Percentiles rank a stretch among this genome's conserved stretches.
Evolutionary conservation across 2,797 vertebrate species (phyloP).

Genomic region (Spizella passerina): DNA sequence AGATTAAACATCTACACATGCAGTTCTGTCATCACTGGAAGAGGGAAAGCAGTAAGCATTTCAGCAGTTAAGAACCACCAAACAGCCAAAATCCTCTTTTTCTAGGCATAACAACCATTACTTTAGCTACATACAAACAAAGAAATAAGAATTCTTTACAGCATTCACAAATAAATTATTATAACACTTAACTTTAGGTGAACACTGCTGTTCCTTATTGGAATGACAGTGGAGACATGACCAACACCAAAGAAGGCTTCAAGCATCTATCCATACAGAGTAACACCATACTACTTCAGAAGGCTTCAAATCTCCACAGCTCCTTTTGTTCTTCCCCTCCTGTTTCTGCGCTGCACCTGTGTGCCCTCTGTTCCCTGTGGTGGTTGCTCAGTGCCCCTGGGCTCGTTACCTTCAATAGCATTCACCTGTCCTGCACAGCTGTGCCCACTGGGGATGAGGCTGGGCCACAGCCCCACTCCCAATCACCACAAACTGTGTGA

Average conservation of each 20-base stretch:
- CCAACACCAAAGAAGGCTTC: not conserved
- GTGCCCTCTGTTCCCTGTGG: not conserved
- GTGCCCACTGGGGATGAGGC: not conserved
- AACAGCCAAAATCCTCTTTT: not conserved
- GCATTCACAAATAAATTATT: not conserved
- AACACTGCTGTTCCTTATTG: not conserved
- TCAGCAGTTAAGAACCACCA: not conserved
- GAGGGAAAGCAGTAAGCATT: not conserved
- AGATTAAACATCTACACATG: not conserved
- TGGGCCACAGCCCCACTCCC: not conserved
- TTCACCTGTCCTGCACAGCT: not conserved
- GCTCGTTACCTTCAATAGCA: accelerated
- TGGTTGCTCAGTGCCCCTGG: not conserved
- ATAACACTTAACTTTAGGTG: not conserved
- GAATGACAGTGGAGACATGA: not conserved
- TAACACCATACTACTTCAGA: not conserved
- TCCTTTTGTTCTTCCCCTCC: not conserved
- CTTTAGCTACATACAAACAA: not conserved
- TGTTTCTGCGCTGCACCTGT: not conserved
- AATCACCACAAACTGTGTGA: not conserved
- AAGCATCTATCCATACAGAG: not conserved
- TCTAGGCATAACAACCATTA: not conserved
- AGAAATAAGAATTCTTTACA: not conserved
- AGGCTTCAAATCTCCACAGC: not conserved
- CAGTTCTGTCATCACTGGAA: not conserved